phyloP scores from a whole-genome alignment of 2,888 invertebrate genomes.

The Melinaea marsaeus region DNA sequence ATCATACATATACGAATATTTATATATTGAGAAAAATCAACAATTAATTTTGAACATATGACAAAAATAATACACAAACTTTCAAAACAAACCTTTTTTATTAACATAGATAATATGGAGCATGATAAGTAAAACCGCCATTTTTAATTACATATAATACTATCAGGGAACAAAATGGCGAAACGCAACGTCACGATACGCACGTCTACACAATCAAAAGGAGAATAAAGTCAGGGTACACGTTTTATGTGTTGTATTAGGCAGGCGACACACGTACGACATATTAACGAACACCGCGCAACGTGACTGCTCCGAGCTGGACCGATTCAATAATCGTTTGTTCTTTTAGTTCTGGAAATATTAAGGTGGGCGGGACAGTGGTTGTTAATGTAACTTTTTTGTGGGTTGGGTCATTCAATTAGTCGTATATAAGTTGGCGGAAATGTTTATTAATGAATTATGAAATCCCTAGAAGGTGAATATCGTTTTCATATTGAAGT shows the following conservation, averaged over 20 bases:
- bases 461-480: too few species aligned
- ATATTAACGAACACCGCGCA: conserved; percentile 69
- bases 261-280: conserved; percentile 61
- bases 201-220: conserved; percentile 69
- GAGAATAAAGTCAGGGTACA: conserved; percentile 54
- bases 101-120: too few species aligned
- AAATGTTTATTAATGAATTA: too few species aligned
- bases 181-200: conserved; percentile 44
- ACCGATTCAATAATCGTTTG: conserved; percentile 56
- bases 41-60: too few species aligned
- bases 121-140: too few species aligned
- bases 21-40: too few species aligned
- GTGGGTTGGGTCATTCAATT: conserved; percentile 3
- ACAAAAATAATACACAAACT: too few species aligned
- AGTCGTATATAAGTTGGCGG: not conserved
- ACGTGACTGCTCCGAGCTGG: conserved; percentile 50
- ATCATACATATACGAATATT: too few species aligned
- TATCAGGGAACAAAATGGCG: conserved; percentile 13
- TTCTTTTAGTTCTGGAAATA: conserved; percentile 33
- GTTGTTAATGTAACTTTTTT: conserved; percentile 1
- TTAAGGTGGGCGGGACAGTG: conserved; percentile 8
- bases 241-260: conserved; percentile 47
- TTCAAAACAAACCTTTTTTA: too few species aligned
- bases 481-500: too few species aligned
- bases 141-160: conserved; percentile 5